Evolutionary conservation across 2,113 vertebrate genomes (phyloP).

Genomic region (Lophotis ruficrista): DNA sequence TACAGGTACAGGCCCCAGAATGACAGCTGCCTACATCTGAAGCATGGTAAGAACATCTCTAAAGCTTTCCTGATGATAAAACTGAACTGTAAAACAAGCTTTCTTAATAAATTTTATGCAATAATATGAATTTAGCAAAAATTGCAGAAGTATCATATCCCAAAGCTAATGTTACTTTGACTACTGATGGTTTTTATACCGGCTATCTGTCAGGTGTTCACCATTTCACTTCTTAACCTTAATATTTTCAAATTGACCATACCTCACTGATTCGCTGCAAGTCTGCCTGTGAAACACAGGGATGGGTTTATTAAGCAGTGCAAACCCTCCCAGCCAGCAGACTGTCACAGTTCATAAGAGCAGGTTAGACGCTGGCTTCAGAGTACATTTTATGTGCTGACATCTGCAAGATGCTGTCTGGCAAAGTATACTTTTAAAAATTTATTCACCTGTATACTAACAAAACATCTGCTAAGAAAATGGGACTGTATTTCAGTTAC

Average conservation of each 20-base stretch:
- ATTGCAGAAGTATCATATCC: slow-evolving; percentile 32
- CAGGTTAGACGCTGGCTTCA: background rate
- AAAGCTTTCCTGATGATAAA: slow-evolving; percentile 74
- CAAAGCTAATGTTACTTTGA: slow-evolving; percentile 48
- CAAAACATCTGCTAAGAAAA: background rate
- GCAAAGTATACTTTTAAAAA: background rate
- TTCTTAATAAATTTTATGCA: slow-evolving; percentile 55
- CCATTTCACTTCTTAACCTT: background rate
- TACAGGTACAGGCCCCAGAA: slow-evolving; percentile 99
- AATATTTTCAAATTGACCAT: background rate
- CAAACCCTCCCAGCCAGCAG: background rate
- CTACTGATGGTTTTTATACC: slow-evolving; percentile 75
- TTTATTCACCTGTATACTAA: slow-evolving; percentile 37
- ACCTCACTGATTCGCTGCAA: slow-evolving; percentile 52
- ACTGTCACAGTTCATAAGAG: background rate
- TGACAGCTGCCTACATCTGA: slow-evolving; percentile 99
- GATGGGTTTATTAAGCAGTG: background rate
- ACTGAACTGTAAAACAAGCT: slow-evolving; percentile 53
- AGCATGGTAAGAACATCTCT: slow-evolving; percentile 94
- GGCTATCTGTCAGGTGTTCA: slow-evolving; percentile 60
- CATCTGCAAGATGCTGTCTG: background rate
- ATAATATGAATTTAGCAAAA: slow-evolving; percentile 52
- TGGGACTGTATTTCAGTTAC: background rate
- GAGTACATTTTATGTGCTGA: background rate
- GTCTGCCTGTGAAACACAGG: slow-evolving; percentile 5